Percentiles rank a stretch among this genome's conserved stretches.
These are phyloP conservation scores for Garra rufa DNA, from an alignment of 2,113 vertebrate species.

Conservation along the genomic window DNA sequence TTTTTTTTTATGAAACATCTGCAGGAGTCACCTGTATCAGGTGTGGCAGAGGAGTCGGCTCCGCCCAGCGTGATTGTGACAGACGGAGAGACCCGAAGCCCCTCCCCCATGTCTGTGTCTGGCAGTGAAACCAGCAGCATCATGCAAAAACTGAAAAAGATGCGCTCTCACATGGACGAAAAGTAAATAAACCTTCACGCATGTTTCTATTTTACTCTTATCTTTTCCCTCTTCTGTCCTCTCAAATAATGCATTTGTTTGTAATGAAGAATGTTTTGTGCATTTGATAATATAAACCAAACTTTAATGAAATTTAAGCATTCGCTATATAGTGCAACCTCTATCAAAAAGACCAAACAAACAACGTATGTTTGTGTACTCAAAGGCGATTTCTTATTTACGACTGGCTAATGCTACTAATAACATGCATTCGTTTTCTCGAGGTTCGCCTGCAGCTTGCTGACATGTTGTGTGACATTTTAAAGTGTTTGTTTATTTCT, in stretches of 20 bases:
- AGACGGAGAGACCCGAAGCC: slow-evolving; percentile 84
- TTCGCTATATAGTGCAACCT: neutral
- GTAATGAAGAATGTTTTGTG: neutral
- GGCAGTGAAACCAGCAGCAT: slow-evolving; percentile 98
- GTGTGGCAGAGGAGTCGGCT: slow-evolving; percentile 69
- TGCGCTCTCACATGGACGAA: slow-evolving; percentile 95
- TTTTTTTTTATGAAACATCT: neutral
- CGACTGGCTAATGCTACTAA: slow-evolving; percentile 20
- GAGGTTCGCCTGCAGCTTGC: neutral
- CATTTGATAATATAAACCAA: slow-evolving; percentile 11
- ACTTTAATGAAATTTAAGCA: neutral
- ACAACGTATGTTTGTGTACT: slow-evolving; percentile 12
- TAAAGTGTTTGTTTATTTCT: slow-evolving; percentile 22
- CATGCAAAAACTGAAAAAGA: slow-evolving; percentile 98
- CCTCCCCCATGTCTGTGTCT: slow-evolving; percentile 89
- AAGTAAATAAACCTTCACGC: slow-evolving; percentile 81
- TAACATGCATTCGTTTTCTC: neutral
- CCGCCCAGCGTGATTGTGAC: slow-evolving; percentile 75
- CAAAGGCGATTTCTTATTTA: neutral
- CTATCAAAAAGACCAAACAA: slow-evolving; percentile 12
- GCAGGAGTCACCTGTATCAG: slow-evolving; percentile 81
- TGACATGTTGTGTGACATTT: neutral
- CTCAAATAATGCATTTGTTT: neutral
- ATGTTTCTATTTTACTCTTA: neutral
- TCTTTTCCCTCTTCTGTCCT: neutral